phyloP scores from a whole-genome alignment of 1,140 invertebrate genomes.

The Lasioglossum baleicum region DNA sequence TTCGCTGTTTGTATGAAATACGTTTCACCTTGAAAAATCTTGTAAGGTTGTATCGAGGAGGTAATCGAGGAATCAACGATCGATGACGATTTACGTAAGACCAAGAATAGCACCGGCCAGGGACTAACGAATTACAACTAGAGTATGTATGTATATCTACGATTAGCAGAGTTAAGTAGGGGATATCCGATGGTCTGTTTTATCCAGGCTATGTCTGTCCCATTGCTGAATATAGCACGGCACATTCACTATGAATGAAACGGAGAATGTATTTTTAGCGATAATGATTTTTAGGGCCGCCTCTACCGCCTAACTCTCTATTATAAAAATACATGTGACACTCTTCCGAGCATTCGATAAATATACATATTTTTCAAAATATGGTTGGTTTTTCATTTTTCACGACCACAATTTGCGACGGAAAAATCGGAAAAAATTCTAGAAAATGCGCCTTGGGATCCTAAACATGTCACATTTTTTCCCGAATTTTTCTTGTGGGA shows the following conservation, averaged over 20 bases:
- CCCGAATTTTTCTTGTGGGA: too few relatives aligned
- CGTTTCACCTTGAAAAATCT: background rate
- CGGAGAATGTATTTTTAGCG: conserved; percentile 49
- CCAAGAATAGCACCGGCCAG: conserved; percentile 4
- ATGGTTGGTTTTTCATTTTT: too few relatives aligned
- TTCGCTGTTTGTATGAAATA: background rate
- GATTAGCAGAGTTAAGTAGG: background rate
- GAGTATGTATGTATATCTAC: too few relatives aligned
- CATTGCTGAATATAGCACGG: conserved; percentile 47
- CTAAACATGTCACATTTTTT: too few relatives aligned
- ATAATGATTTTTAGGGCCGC: conserved; percentile 24
- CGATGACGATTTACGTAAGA: conserved; percentile 14
- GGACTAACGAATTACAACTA: conserved; percentile 1
- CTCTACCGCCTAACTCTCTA: background rate
- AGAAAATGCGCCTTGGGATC: too few relatives aligned
- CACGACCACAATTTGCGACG: too few relatives aligned
- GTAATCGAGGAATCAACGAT: background rate
- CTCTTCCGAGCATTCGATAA: background rate
- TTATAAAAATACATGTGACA: background rate
- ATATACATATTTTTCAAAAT: too few relatives aligned
- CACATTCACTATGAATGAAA: conserved; percentile 54
- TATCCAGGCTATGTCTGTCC: conserved; percentile 22
- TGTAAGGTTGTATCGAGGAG: background rate
- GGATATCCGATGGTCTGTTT: background rate
- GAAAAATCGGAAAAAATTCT: too few relatives aligned